Evolutionary conservation across 2,888 invertebrate genomes (phyloP), one percentile per base, ranked within the genome.

Genomic region (Ethmia dodecea): DNA sequence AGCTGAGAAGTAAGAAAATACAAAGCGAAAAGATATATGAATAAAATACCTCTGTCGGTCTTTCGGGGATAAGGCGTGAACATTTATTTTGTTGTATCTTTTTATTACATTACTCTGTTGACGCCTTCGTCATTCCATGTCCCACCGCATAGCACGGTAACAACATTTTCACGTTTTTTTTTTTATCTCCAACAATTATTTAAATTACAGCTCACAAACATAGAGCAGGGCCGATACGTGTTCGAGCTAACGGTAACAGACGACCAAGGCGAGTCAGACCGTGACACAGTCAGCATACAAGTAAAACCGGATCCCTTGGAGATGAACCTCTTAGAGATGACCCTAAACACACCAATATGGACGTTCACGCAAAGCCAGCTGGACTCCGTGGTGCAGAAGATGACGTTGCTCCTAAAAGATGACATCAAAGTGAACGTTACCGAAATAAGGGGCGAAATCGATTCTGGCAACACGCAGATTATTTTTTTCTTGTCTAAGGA

Each of bases 221-320:
- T 97, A 34, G 93, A 95, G 30, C 91, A 93, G 2, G 98, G 97
- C 0, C 90, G 93, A 45, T 98, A 97, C 66, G 90, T 95, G 2
- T 97, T 97, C 63, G 93, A 92, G 57, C 79, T 98, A 37, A 93
- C 93, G n/a, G 97, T 98, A 1, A 92, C 89, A 25, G 98, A 98
- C 70, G 94, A 94, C 48, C 96, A 97, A 68, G 97, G 97, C 0
- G 86, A 94, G 35, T 91, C 91, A 1, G 91, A 90, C 49, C 91
- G 92, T 10, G 96, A 97, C 67, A 92, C 93, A 0, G 95, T 95
- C 13, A 94, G 93, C 35, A 89, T 98, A 2, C 52, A 93, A 52
- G 94, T 98, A 0, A 94, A 94, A 62, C 75, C 88, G 47, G 94
- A 96, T 79, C 92, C 92, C 0, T 86, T 92, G 49, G 78, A 93